Percentiles rank a stretch among this genome's conserved stretches.
These are phyloP conservation scores for Eutolmus rufibarbis DNA, from an alignment of 2,888 invertebrate species.

Conservation along the genomic window DNA sequence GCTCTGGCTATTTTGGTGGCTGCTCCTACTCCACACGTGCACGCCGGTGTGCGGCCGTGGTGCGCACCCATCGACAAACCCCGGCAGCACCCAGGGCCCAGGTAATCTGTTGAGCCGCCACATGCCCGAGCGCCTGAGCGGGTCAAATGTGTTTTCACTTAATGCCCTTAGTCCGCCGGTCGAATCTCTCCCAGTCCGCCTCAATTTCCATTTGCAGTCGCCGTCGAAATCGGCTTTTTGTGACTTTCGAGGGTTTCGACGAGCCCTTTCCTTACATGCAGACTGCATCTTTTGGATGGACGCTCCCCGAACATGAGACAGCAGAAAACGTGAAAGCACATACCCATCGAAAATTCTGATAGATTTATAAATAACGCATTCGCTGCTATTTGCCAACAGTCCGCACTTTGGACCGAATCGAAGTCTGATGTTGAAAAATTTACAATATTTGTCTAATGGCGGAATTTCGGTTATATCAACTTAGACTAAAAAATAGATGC, in stretches of 20 bases:
- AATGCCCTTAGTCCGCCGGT: neutral
- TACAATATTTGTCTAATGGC: neutral
- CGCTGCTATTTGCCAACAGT: neutral
- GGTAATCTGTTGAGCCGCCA: constrained; percentile 15
- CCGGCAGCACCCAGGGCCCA: neutral
- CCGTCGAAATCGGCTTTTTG: neutral
- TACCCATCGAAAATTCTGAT: neutral
- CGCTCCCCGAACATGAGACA: neutral
- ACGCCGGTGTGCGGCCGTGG: neutral
- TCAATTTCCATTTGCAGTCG: neutral
- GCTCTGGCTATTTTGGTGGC: constrained; percentile 11
- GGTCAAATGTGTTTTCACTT: neutral
- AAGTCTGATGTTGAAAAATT: neutral
- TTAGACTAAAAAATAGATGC: neutral
- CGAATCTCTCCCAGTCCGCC: neutral
- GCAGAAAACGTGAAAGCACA: neutral
- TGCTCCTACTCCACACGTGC: neutral
- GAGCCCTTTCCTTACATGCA: neutral
- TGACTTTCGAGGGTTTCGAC: neutral
- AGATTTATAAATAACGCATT: neutral
- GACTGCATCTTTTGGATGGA: neutral
- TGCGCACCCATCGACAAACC: neutral
- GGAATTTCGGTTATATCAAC: neutral
- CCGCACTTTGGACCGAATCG: neutral
- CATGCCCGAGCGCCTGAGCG: constrained; percentile 2